A percentile compares a stretch with the other conserved stretches of the same genome.
These are phyloP conservation scores for Scaptomyza montana DNA, from an alignment of 1,140 invertebrate species.

Conservation along the genomic window DNA sequence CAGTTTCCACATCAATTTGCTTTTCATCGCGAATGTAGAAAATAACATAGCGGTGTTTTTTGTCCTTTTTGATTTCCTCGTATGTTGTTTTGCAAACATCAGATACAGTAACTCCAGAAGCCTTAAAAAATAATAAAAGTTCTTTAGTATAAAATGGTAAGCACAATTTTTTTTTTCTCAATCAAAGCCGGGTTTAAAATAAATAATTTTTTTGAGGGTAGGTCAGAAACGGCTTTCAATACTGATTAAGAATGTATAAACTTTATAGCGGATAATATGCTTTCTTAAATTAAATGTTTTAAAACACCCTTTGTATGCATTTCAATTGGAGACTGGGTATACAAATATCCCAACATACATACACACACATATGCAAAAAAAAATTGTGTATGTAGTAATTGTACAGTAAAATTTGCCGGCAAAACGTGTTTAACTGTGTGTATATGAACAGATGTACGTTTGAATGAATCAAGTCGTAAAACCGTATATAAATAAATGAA, in stretches of 20 bases:
- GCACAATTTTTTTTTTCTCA: background rate
- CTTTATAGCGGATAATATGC: background rate
- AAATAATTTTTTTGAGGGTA: background rate
- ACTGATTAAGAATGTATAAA: background rate
- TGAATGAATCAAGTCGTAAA: background rate
- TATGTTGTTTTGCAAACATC: slow-evolving; percentile 97
- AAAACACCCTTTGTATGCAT: background rate
- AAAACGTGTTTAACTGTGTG: background rate
- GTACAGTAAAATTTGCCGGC: slow-evolving; percentile 2
- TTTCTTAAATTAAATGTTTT: background rate
- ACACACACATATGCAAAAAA: background rate
- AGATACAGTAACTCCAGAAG: slow-evolving; percentile 97
- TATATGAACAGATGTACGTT: background rate
- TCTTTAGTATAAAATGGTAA: no score
- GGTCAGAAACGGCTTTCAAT: background rate
- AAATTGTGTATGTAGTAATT: slow-evolving; percentile 3
- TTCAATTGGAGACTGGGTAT: background rate
- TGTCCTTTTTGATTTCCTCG: slow-evolving; percentile 98
- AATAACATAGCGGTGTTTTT: slow-evolving; percentile 97
- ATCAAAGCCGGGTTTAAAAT: no score
- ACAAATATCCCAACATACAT: background rate
- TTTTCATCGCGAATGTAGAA: slow-evolving; percentile 98
- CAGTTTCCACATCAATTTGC: slow-evolving; percentile 95
- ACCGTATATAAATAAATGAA: slow-evolving; percentile 2
- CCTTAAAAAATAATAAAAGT: slow-evolving; percentile 86